Evolutionary conservation across 2,888 invertebrate genomes (phyloP), one percentile per base, ranked within the genome.

Genomic region (Mythimna pallens): DNA sequence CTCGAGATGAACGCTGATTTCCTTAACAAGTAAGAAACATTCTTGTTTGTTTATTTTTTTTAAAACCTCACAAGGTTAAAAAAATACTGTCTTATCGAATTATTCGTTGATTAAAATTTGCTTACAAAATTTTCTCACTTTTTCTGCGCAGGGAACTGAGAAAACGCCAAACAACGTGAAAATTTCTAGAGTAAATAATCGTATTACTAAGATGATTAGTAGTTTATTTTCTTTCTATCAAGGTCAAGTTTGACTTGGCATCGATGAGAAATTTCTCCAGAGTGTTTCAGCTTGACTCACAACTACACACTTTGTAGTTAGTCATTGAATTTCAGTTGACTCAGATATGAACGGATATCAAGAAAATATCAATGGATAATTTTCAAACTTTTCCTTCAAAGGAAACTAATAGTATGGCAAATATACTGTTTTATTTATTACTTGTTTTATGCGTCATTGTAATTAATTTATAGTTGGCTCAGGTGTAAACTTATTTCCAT

Each of bases 251-350:
- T 84, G 73, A 77, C 70, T 88, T 88, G 89, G 88, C 90, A 88
- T 84, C 85, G 81, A 76, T 59, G 78, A 78, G 81, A 82, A 88
- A 86, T 92, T 90, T 90, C 88, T 91, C 88, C 87, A 89, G 86
- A 71, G 76, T 84, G 75, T 92, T 91, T 89, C 84, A 89, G 85
- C 64, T 90, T 94, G 94, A 94, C 86, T 94, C 93, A 94, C 71
- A 77, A 86, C 81, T 82, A 84, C 84, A 82, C 85, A 83, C 83
- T 83, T 86, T 87, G 82, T 86, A 89, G 89, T 94, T 94, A 94
- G 91, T 94, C 94, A 94, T 88, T 89, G 81, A 89, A 90, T 86
- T 86, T 90, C 88, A 92, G 92, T 90, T 94, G 93, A 94, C 87
- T 94, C 93, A 93, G 89, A 81, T 88, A 82, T 72, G 74, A 75